Evolutionary conservation across 2,888 invertebrate genomes (phyloP).

Genomic region (Gastracanthus pulcherrimus): DNA sequence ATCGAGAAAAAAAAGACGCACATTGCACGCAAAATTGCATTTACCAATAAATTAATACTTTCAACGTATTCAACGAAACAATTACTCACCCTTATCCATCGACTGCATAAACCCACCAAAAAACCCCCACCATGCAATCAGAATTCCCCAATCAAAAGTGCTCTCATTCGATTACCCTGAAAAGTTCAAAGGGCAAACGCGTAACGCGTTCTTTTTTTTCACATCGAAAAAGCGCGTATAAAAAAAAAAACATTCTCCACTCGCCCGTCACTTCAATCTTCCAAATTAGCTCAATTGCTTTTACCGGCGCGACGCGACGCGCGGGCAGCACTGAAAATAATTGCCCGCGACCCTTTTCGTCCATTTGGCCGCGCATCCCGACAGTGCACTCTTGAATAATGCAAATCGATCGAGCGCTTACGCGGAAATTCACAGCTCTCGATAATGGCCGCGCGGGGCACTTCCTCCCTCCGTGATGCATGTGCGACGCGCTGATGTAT

Average conservation of each 20-base stretch:
- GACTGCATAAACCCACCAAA: too few species aligned
- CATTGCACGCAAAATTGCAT: too few species aligned
- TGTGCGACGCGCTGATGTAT: not conserved
- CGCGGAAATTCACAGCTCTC: not conserved
- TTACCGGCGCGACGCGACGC: not conserved
- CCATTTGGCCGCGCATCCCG: not conserved
- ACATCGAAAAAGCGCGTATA: not conserved
- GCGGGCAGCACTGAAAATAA: constrained; percentile 1
- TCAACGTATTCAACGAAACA: too few species aligned
- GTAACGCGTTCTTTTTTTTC: not conserved
- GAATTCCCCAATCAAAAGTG: too few species aligned
- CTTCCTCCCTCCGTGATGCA: not conserved
- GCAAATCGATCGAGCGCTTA: not conserved
- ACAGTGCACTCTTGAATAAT: not conserved
- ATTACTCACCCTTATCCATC: too few species aligned
- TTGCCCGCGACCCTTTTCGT: constrained; percentile 16
- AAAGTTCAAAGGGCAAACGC: not conserved
- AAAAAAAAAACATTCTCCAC: not conserved
- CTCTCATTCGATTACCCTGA: too few species aligned
- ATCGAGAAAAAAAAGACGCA: too few species aligned
- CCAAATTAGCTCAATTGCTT: constrained; percentile 19
- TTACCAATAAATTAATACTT: too few species aligned
- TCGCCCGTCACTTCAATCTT: not conserved
- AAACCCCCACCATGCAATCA: too few species aligned
- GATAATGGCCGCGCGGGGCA: not conserved